Percentiles rank a stretch among this genome's conserved stretches.
Conservation (phyloP, 2,113 vertebrate genomes). For the Rutilus rutilus region DNA sequence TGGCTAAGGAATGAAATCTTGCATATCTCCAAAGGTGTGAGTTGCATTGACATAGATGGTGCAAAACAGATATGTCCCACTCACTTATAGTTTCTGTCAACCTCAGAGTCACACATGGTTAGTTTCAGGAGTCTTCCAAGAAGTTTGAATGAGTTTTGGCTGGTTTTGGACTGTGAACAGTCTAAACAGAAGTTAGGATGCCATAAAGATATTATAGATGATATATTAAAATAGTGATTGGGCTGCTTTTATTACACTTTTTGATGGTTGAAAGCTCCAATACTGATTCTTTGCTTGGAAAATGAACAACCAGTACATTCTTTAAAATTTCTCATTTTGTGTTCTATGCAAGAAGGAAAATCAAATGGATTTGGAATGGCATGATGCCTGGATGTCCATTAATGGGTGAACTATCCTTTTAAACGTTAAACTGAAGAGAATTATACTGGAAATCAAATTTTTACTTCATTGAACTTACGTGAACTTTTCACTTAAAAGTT, state of each 20-base stretch:
- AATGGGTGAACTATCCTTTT: not conserved
- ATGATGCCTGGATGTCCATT: not conserved
- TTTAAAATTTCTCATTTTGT: not conserved
- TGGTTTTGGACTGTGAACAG: not conserved
- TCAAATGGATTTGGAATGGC: not conserved
- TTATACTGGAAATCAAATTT: not conserved
- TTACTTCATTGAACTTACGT: not conserved
- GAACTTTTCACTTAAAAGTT: not conserved
- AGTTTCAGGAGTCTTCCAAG: not conserved
- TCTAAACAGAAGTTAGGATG: not conserved
- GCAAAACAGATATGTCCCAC: slow-evolving; percentile 6
- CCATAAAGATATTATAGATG: not conserved
- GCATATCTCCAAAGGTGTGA: not conserved
- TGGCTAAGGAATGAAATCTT: not conserved
- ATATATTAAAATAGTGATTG: not conserved
- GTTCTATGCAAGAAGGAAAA: not conserved
- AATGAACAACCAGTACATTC: not conserved
- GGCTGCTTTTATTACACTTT: not conserved
- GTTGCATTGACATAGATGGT: not conserved
- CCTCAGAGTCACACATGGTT: not conserved
- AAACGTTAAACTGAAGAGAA: not conserved
- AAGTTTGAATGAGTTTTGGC: not conserved
- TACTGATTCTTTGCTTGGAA: not conserved
- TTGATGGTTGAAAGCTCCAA: not conserved
- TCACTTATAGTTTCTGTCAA: slow-evolving; percentile 2